These are phyloP conservation scores for Colostygia pectinataria DNA, from an alignment of 2,888 invertebrate genomes.

Conservation along the genomic window DNA sequence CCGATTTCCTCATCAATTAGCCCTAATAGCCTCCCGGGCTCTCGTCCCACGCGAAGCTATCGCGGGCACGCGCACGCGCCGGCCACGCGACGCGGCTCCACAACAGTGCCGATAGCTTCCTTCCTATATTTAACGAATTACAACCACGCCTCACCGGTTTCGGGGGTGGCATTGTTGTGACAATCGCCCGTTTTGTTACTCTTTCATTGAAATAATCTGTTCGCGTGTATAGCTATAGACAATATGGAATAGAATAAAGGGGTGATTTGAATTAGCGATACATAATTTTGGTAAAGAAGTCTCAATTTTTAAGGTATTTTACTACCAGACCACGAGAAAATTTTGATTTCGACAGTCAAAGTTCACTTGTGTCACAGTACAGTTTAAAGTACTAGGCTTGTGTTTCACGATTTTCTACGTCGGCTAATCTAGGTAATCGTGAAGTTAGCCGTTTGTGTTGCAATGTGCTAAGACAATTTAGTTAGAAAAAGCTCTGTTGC, in stretches of 20 bases:
- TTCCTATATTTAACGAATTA: conserved; percentile 40
- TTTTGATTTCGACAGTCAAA: too few species aligned
- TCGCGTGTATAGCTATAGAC: too few species aligned
- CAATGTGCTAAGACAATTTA: too few species aligned
- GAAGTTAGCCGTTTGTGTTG: too few species aligned
- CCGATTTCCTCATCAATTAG: conserved; percentile 22
- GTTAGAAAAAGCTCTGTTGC: too few species aligned
- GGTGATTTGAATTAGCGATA: not conserved
- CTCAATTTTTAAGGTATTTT: too few species aligned
- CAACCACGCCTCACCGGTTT: conserved; percentile 20
- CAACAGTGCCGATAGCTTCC: conserved; percentile 52
- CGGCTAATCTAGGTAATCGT: too few species aligned
- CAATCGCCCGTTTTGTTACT: conserved; percentile 37
- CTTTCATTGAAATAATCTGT: conserved; percentile 11
- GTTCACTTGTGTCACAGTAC: too few species aligned
- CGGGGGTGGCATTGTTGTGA: conserved; percentile 40
- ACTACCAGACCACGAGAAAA: too few species aligned
- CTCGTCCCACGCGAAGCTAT: not conserved
- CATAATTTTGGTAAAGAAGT: not conserved
- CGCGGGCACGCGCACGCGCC: conserved; percentile 23
- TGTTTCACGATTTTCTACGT: too few species aligned
- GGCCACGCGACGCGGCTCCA: conserved; percentile 8
- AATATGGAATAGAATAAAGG: too few species aligned
- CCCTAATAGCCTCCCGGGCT: not conserved
- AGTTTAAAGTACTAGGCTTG: too few species aligned